A percentile compares a stretch with the other conserved stretches of the same genome.
These are phyloP conservation scores for Escarpia spicata DNA, from an alignment of 2,888 invertebrate species.

Conservation along the genomic window DNA sequence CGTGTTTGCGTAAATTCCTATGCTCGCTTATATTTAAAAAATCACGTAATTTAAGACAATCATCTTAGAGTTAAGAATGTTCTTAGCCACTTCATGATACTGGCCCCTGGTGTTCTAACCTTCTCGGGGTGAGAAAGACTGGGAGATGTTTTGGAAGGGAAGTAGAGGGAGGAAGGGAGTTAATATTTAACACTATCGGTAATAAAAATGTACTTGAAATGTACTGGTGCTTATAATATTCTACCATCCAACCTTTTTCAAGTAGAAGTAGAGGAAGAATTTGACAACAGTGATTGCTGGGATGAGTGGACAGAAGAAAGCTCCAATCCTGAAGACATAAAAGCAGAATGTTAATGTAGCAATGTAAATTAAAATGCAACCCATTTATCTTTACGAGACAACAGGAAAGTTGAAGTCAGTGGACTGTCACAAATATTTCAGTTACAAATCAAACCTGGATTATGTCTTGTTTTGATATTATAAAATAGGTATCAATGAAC, in stretches of 20 bases:
- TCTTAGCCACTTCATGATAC: too few relatives aligned
- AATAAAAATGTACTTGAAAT: not conserved
- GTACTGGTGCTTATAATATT: not conserved
- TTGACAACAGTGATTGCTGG: slow-evolving; percentile 78
- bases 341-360: not conserved
- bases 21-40: too few relatives aligned
- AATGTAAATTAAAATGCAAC: not conserved
- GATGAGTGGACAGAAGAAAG: slow-evolving; percentile 84
- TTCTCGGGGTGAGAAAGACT: not conserved
- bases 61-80: too few relatives aligned
- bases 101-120: too few relatives aligned
- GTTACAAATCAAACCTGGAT: too few relatives aligned
- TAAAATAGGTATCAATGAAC: too few relatives aligned
- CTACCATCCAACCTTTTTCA: slow-evolving; percentile 56
- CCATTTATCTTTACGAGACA: not conserved
- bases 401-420: not conserved
- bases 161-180: not conserved
- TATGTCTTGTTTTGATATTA: too few relatives aligned
- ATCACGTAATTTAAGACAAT: too few relatives aligned
- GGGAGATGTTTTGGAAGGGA: not conserved
- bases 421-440: too few relatives aligned
- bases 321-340: slow-evolving; percentile 71
- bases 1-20: too few relatives aligned
- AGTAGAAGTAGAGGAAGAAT: slow-evolving; percentile 81
- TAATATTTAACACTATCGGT: not conserved